Evolutionary conservation across 92 coral and sea anemone genomes (phyloP).

Genomic region (Scolanthus callimorphus): DNA sequence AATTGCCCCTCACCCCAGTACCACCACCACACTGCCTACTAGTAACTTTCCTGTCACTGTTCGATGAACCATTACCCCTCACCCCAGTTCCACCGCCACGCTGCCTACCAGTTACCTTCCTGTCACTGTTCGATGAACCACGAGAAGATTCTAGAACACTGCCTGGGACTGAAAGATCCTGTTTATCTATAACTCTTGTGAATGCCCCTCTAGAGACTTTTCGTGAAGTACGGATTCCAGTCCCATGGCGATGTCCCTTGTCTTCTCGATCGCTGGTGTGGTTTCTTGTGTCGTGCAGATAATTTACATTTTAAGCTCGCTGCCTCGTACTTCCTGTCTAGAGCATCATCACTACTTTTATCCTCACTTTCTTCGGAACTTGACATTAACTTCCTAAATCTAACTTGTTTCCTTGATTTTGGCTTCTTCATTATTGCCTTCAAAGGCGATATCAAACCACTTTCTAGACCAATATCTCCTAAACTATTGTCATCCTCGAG

Average conservation of each 20-base stretch:
- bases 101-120: not conserved
- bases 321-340: not conserved
- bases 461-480: no score
- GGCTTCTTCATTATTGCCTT: not conserved
- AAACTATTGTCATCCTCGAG: no score
- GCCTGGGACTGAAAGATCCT: no score
- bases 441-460: not conserved
- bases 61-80: no score
- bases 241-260: no score
- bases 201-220: no score
- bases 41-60: not conserved
- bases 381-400: not conserved
- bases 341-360: not conserved
- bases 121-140: no score
- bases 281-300: no score
- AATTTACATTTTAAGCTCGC: not conserved
- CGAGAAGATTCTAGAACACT: no score
- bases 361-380: not conserved
- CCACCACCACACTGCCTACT: constrained; percentile 1
- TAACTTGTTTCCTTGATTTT: constrained; percentile 1
- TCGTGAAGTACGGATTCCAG: no score
- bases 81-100: not conserved
- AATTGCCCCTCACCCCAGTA: not conserved
- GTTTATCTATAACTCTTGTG: no score
- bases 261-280: no score